Evolutionary conservation across 2,797 vertebrate genomes (phyloP).

Genomic region (Anguilla pacifica): DNA sequence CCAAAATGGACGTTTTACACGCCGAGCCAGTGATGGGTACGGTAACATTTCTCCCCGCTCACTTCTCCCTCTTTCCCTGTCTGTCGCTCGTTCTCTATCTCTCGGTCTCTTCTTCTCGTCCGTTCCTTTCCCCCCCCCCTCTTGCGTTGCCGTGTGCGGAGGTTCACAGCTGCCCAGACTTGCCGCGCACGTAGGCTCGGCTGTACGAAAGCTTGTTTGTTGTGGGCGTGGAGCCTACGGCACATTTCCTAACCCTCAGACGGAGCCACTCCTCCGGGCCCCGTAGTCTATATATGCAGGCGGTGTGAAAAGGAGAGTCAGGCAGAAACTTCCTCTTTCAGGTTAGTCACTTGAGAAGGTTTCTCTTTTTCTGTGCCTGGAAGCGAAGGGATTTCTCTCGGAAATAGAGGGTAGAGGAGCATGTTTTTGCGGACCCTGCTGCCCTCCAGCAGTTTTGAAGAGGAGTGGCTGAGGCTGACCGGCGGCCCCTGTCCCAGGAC

Average conservation of each 20-base stretch:
- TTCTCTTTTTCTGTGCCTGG: slow-evolving; percentile 30
- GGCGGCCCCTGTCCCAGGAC: slow-evolving; percentile 60
- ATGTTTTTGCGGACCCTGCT: slow-evolving; percentile 82
- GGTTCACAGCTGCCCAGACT: slow-evolving; percentile 64
- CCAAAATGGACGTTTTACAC: not conserved
- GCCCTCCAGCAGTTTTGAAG: slow-evolving; percentile 79
- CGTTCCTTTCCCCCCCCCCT: slow-evolving; percentile 33
- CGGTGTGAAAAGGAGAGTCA: slow-evolving; percentile 11
- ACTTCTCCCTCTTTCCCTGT: not conserved
- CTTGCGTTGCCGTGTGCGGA: slow-evolving; percentile 34
- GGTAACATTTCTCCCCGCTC: not conserved
- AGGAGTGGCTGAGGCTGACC: slow-evolving; percentile 68
- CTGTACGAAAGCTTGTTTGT: slow-evolving; percentile 44
- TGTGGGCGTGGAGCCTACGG: slow-evolving; percentile 33
- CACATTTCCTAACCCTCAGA: slow-evolving; percentile 34
- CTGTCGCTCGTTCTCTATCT: not conserved
- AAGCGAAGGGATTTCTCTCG: slow-evolving; percentile 19
- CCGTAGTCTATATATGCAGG: slow-evolving; percentile 44
- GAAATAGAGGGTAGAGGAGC: slow-evolving; percentile 46
- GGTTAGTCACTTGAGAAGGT: slow-evolving; percentile 31
- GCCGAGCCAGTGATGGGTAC: not conserved
- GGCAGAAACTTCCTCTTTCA: slow-evolving; percentile 42
- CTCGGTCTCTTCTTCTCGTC: not conserved
- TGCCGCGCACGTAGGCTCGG: slow-evolving; percentile 56
- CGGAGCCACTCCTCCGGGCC: slow-evolving; percentile 54